Evolutionary conservation across 2,888 invertebrate genomes (phyloP).

Genomic region (Caenorhabditis plicata): DNA sequence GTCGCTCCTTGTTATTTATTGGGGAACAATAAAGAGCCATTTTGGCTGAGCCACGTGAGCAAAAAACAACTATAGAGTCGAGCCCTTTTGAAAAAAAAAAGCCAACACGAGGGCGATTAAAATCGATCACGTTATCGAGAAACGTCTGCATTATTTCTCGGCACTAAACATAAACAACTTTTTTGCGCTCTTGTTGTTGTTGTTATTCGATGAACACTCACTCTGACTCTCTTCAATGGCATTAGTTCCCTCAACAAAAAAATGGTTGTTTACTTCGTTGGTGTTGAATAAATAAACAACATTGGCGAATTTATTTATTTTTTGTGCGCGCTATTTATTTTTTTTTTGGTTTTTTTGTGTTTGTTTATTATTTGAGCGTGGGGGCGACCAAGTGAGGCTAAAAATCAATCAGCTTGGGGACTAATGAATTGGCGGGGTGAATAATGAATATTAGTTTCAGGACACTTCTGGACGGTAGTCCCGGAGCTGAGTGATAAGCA

Average conservation of each 20-base stretch:
- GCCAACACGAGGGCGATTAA: neutral
- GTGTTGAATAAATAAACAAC: neutral
- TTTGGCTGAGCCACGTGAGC: too few species aligned
- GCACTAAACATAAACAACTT: constrained; percentile 1
- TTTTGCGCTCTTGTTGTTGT: constrained; percentile 4
- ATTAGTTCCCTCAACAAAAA: neutral
- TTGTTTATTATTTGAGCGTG: constrained; percentile 23
- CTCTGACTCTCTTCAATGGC: neutral
- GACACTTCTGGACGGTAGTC: constrained; percentile 65
- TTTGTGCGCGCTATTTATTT: constrained; percentile 5
- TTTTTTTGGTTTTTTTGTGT: constrained; percentile 13
- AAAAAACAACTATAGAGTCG: too few species aligned
- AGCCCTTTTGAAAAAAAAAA: neutral
- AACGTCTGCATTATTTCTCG: too few species aligned
- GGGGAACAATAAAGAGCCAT: too few species aligned
- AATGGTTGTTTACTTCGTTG: constrained; percentile 3
- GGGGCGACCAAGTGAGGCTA: constrained; percentile 18
- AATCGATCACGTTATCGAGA: too few species aligned
- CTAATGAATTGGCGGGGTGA: too few species aligned
- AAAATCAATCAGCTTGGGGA: too few species aligned
- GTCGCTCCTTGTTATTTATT: too few species aligned
- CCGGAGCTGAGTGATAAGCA: constrained; percentile 62
- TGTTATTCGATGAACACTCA: constrained; percentile 12
- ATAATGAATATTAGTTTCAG: constrained; percentile 28
- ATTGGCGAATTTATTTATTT: too few species aligned